phyloP scores from a whole-genome alignment of 2,888 invertebrate genomes.

The Silvanus unidentatus region DNA sequence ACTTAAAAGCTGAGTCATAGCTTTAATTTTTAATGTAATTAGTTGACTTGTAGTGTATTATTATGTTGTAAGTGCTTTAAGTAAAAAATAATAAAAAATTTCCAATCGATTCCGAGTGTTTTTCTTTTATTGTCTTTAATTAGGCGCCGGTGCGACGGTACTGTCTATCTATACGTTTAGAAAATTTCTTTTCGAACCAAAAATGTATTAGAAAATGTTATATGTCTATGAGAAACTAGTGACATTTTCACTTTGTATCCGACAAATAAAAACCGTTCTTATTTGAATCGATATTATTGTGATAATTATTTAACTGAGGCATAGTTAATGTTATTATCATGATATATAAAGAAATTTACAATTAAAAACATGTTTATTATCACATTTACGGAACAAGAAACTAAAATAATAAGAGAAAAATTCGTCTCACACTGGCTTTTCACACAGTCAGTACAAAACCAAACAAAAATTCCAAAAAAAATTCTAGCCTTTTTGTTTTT shows the following conservation, averaged over 20 bases:
- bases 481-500: constrained; percentile 11
- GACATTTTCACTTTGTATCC: constrained; percentile 22
- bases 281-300: constrained; percentile 20
- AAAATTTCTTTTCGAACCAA: too few relatives aligned
- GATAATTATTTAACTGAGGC: constrained; percentile 23
- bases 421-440: constrained; percentile 34
- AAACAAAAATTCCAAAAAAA: constrained; percentile 17
- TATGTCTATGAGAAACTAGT: constrained; percentile 21
- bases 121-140: too few relatives aligned
- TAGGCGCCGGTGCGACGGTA: too few relatives aligned
- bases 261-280: constrained; percentile 12
- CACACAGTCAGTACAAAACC: constrained; percentile 6
- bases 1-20: constrained; percentile 28
- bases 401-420: constrained; percentile 19
- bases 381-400: constrained; percentile 42
- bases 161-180: too few relatives aligned
- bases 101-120: too few relatives aligned
- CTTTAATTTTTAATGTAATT: constrained; percentile 20
- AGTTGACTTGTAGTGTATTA: too few relatives aligned
- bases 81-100: too few relatives aligned
- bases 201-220: too few relatives aligned
- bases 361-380: constrained; percentile 46
- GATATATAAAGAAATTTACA: constrained; percentile 27
- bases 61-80: too few relatives aligned
- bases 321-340: constrained; percentile 25